These are phyloP conservation scores for Spizella passerina DNA, from an alignment of 2,797 vertebrate genomes.

Conservation along the genomic window DNA sequence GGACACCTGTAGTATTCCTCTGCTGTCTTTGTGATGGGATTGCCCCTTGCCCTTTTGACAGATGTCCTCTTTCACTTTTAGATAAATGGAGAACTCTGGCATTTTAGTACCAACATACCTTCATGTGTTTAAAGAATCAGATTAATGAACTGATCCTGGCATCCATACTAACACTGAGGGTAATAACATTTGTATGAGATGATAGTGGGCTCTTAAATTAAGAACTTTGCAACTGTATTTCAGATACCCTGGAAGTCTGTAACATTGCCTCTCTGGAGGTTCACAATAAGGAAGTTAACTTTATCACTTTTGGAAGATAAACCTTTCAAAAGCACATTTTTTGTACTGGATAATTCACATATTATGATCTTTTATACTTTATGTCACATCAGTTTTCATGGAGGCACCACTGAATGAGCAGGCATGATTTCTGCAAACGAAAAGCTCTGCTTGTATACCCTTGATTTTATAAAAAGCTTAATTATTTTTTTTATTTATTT, in stretches of 20 bases:
- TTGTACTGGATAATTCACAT: background rate
- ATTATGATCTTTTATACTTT: background rate
- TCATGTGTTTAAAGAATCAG: rapidly evolving
- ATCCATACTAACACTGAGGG: background rate
- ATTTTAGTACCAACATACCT: background rate
- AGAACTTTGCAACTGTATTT: background rate
- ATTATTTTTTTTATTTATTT: background rate
- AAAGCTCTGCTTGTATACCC: background rate
- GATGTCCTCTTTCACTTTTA: background rate
- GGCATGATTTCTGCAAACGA: background rate
- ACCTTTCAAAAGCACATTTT: background rate
- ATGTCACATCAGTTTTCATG: background rate
- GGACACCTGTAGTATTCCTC: background rate
- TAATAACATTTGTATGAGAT: background rate
- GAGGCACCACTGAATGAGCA: background rate
- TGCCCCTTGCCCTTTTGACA: background rate
- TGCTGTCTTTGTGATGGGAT: background rate
- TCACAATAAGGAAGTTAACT: background rate
- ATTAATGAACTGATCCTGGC: background rate
- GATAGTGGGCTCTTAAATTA: background rate
- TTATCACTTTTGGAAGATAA: background rate
- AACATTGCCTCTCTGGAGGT: background rate
- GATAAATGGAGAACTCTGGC: background rate
- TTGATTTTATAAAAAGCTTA: background rate
- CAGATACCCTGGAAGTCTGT: background rate